Evolutionary conservation across 2,888 invertebrate species (phyloP).

Genomic region (Adelphocoris suturalis): DNA sequence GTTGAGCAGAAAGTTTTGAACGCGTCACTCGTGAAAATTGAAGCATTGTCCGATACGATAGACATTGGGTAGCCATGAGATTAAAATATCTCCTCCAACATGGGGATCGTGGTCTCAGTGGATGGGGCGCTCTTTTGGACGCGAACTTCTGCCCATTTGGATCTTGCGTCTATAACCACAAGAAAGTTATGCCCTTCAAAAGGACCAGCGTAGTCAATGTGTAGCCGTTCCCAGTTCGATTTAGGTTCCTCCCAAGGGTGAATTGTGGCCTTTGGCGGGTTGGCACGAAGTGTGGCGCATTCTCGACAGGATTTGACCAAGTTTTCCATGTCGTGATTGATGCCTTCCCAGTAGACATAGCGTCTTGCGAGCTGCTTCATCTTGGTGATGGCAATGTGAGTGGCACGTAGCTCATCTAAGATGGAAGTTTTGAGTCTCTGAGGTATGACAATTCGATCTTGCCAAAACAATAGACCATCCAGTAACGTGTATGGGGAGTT

Average conservation of each 20-base stretch:
- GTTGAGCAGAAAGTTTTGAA: background rate
- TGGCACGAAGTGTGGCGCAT: background rate
- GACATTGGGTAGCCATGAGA: background rate
- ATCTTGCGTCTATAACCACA: background rate
- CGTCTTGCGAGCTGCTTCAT: slow-evolving; percentile 33
- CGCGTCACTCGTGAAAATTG: background rate
- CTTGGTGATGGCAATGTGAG: background rate
- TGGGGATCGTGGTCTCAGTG: no score
- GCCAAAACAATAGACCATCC: background rate
- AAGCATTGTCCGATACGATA: background rate
- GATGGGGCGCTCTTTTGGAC: background rate
- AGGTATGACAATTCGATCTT: background rate
- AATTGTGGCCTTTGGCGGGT: background rate
- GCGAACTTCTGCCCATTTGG: background rate
- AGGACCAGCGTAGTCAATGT: background rate
- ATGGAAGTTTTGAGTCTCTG: background rate
- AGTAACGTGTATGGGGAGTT: background rate
- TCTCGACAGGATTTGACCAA: background rate
- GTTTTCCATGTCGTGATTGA: background rate
- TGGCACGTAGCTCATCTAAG: background rate
- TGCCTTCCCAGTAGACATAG: slow-evolving; percentile 9
- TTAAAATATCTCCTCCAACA: background rate
- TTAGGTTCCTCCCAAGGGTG: background rate
- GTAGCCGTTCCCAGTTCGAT: background rate
- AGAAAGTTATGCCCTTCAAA: background rate